Base-by-base conservation (phyloP, 2,888 invertebrate species). In the Lycaena phlaeas region DNA sequence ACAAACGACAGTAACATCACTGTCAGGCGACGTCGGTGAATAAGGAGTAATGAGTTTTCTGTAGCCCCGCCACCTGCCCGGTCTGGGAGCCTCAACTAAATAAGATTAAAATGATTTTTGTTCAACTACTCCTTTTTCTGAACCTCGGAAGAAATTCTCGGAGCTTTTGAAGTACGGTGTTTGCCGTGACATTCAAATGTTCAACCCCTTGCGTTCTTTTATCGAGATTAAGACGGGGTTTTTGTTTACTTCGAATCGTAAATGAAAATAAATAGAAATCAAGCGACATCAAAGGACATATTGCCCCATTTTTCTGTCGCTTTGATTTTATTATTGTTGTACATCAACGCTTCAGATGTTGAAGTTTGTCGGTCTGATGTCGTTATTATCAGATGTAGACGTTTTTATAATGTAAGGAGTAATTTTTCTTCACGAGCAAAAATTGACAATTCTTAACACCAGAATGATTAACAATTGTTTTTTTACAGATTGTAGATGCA, bases 1-100 rank as follows among this genome's bases (percentile, higher is more conserved):
- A n/a, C n/a, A 36, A 46, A 46, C 49, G 57, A 52, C 54, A 56
- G 51, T 45, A 44, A 51, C 54, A 57, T 51, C 62, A 57, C 68
- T 71, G 67, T 49, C 53, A 48, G 44, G 53, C 59, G 55, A 51
- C 59, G 64, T 52, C 56, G 56, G 60, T 71, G 75, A 77, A 78
- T 77, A 71, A 79, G 76, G 69, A 79, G 74, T 77, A 79, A 81
- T 77, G 81, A 81, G 76, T 76, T 81, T 81, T 81, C 79, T 78
- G 76, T 76, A 64, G 63, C 68, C 63, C 59, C 60, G 61, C 64
- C 68, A 77, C 78, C 78, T 79, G 77, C 76, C 73, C 68, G 61
- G 62, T 60, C 57, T 63, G 59, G 60, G 47, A 66, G 66, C 68
- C 70, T 64, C 57, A 57, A 61, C 77, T 73, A 74, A 78, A 77